Conservation (phyloP, 2,113 vertebrate species). For the Heteronetta atricapilla region DNA sequence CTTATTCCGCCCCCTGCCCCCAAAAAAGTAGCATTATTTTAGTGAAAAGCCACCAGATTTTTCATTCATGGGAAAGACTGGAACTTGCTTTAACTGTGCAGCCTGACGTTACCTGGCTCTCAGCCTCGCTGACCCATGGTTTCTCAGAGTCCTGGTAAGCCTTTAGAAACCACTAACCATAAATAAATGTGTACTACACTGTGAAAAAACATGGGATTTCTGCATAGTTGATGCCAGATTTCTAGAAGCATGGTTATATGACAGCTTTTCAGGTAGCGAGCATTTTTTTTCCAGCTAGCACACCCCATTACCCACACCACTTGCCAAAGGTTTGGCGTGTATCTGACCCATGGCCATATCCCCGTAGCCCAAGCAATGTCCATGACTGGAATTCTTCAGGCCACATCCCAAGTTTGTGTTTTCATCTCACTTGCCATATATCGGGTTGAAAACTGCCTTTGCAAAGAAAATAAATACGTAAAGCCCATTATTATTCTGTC, state of each 20-base stretch:
- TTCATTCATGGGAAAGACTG: constrained; percentile 16
- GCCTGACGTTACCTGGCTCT: neutral
- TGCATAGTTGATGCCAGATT: neutral
- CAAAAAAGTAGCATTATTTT: constrained; percentile 5
- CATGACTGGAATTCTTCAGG: neutral
- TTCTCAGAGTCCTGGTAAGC: neutral
- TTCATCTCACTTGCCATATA: constrained; percentile 2
- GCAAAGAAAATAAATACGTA: constrained; percentile 4
- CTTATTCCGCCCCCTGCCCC: constrained; percentile 45
- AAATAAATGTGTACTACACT: neutral
- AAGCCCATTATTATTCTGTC: constrained; percentile 55
- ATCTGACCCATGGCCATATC: neutral
- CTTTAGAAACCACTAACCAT: neutral
- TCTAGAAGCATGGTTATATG: neutral
- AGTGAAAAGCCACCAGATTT: neutral
- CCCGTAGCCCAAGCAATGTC: neutral
- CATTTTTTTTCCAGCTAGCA: neutral
- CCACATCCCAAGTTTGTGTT: neutral
- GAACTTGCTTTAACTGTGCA: neutral
- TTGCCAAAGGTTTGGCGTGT: too few relatives aligned
- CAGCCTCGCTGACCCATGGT: neutral
- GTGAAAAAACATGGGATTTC: neutral
- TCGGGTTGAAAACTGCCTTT: constrained; percentile 3
- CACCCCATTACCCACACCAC: neutral
- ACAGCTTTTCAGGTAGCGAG: neutral